Evolutionary conservation across 2,888 invertebrate species (phyloP), one percentile per base, ranked within the genome.

Genomic region (Lordiphosa fenestrarum): DNA sequence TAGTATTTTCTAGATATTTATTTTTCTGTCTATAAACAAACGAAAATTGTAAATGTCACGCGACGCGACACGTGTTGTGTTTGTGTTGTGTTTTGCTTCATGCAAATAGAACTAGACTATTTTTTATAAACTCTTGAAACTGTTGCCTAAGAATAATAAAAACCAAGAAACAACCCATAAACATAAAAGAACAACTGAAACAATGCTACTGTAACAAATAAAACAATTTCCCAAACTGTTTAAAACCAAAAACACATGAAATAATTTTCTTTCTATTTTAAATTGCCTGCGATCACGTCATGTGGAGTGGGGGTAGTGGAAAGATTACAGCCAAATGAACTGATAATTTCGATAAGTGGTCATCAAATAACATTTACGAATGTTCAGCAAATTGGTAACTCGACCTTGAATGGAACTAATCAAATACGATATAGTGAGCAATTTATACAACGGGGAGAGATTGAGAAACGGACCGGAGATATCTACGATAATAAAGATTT

Each of bases 1-100:
- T 64, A 69, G 62, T 62, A 47, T 75, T 77, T 75, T 78, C 65
- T 58, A 52, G 37, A 41, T 78, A 73, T 78, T 59, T 68, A 65
- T 70, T 60, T 40, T 46, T 44, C 64, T 54, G 49, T 64, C 39
- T 39, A 13, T 48, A 65, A 37, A 62, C 52, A 49, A 37, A 49
- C n/a, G 5, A 10, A 10, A 6, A 25, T 50, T 30, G 48, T 44
- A 9, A 15, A 62, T 33, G 36, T 12, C 36, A 35, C 15, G n/a
- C 38, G 25, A 30, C 9, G 3, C 30, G 30, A 30, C 30, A 30
- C 35, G 19, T 30, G 35, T 12, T 19, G 40, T 21, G 21, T 15
- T 33, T 62, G 19, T 30, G 35, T 12, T 19, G 40, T 21, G 21
- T 15, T 33, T 62, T 19, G 13, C 21, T 10, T 39, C 37, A 47